A percentile compares a stretch with the other conserved stretches of the same genome.
Conservation (phyloP, 2,797 vertebrate genomes). For the Coendou prehensilis region DNA sequence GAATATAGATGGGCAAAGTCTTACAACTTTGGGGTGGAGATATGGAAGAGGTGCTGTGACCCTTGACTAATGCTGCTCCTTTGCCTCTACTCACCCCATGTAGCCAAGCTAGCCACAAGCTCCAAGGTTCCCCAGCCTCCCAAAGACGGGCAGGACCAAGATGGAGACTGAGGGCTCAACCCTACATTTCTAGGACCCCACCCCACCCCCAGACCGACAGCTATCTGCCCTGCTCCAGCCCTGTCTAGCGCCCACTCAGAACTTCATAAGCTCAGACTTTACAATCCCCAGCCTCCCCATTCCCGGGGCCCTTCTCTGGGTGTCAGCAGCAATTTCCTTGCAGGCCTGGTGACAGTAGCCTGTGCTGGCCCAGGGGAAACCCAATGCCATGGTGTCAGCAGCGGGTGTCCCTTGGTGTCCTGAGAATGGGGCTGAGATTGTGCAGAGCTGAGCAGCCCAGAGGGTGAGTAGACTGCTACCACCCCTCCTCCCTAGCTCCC, state of each 20-base stretch:
- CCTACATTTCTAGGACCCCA: not conserved
- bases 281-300: not conserved
- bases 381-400: conserved; percentile 75
- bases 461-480: not conserved
- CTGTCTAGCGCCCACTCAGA: conserved; percentile 16
- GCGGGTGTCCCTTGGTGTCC: conserved; percentile 50
- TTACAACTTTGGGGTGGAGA: not conserved
- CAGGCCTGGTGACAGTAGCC: conserved; percentile 83
- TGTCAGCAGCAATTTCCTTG: conserved; percentile 89
- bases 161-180: not conserved
- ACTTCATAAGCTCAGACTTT: conserved; percentile 35
- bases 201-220: not conserved
- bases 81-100: not conserved
- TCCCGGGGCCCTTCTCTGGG: conserved; percentile 75
- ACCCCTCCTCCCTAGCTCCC: not conserved
- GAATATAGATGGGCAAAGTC: not conserved
- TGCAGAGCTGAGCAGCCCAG: conserved; percentile 80
- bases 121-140: not conserved
- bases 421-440: conserved; percentile 84
- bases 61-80: not conserved
- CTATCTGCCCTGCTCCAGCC: not conserved
- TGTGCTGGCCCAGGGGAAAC: conserved; percentile 84
- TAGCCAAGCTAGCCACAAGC: not conserved
- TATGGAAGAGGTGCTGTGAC: not conserved
- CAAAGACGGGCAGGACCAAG: not conserved